phyloP scores from a whole-genome alignment of 2,888 invertebrate species.

The Tinea semifulvella region DNA sequence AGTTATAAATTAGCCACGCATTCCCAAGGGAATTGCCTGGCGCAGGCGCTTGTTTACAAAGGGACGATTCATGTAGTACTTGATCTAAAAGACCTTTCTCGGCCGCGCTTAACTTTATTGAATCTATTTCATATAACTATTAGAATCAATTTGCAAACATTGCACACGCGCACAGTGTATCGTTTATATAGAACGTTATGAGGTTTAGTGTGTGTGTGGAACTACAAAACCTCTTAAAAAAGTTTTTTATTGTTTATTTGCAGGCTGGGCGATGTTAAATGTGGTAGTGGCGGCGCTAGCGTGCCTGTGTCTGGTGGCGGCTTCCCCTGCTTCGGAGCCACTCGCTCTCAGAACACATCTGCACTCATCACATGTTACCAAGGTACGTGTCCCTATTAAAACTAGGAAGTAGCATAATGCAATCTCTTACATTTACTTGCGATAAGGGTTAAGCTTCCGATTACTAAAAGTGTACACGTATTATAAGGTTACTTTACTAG shows the following conservation, averaged over 20 bases:
- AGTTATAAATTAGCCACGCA: conserved; percentile 21
- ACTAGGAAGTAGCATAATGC: conserved; percentile 5
- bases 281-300: conserved; percentile 51
- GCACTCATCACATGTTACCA: conserved; percentile 35
- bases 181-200: too few relatives aligned
- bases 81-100: not conserved
- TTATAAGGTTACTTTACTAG: too few relatives aligned
- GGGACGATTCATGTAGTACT: conserved; percentile 12
- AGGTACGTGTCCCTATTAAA: conserved; percentile 29
- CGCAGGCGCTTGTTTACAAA: conserved; percentile 23
- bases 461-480: too few relatives aligned
- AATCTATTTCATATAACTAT: not conserved
- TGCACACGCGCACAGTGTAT: too few relatives aligned
- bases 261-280: conserved; percentile 61
- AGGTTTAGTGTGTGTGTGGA: too few relatives aligned
- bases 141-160: too few relatives aligned
- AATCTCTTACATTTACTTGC: not conserved
- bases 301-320: conserved; percentile 60
- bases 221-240: too few relatives aligned
- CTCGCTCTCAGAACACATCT: conserved; percentile 39
- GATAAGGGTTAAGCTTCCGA: not conserved
- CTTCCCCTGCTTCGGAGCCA: conserved; percentile 42
- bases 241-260: not conserved
- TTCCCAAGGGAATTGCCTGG: conserved; percentile 22
- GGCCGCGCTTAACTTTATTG: not conserved